These are phyloP conservation scores for Phyllotis vaccarum DNA, from an alignment of 2,797 vertebrate genomes.

Conservation along the genomic window DNA sequence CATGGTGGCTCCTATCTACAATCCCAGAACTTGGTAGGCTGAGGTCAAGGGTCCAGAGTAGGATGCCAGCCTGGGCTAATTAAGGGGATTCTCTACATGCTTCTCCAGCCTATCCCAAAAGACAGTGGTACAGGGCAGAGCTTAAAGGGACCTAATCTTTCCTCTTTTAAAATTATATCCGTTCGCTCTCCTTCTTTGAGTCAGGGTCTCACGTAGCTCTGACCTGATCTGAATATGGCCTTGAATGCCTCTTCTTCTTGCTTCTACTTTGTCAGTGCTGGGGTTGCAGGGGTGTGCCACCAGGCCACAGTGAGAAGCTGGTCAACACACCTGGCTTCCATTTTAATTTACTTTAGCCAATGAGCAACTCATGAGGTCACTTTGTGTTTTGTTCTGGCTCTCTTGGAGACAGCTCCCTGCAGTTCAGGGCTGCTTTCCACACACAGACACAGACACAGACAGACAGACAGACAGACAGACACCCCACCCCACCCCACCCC, in stretches of 20 bases:
- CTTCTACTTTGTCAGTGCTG: neutral
- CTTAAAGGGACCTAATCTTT: neutral
- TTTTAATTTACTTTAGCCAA: neutral
- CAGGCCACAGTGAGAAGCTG: neutral
- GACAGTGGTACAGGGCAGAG: neutral
- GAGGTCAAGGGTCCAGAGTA: neutral
- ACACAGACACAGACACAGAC: too few relatives aligned
- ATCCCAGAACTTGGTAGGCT: neutral
- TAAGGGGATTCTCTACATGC: neutral
- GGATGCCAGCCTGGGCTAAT: neutral
- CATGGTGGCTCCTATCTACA: neutral
- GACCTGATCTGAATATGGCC: neutral
- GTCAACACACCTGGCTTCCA: neutral
- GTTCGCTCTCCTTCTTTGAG: neutral
- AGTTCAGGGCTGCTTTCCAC: neutral
- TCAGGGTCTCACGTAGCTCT: neutral
- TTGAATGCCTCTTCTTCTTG: neutral
- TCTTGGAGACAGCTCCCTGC: neutral
- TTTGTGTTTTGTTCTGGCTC: neutral
- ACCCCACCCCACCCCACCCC: neutral
- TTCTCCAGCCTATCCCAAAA: neutral
- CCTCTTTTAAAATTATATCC: neutral
- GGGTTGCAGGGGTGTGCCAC: neutral
- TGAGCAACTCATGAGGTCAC: fast-evolving
- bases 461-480: too few relatives aligned